Evolutionary conservation across 2,888 invertebrate species (phyloP).

Genomic region (Unio delphinus): DNA sequence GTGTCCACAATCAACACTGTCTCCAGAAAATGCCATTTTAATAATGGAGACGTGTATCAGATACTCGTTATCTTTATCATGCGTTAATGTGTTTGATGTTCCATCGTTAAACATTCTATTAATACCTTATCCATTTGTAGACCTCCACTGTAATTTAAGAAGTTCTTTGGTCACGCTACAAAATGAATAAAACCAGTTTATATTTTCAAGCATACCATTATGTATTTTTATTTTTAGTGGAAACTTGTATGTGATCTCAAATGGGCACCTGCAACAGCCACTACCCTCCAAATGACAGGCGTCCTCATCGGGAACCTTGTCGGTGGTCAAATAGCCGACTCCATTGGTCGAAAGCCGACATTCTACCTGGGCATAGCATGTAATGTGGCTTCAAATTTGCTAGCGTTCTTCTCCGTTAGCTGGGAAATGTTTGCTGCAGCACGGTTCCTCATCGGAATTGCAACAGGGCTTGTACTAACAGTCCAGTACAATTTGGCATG

Average conservation of each 20-base stretch:
- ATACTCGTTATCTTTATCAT: too few species aligned
- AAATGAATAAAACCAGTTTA: too few species aligned
- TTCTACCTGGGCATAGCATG: conserved; percentile 13
- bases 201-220: too few species aligned
- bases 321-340: conserved; percentile 30
- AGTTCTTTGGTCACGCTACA: too few species aligned
- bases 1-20: too few species aligned
- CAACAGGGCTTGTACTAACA: conserved; percentile 24
- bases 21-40: too few species aligned
- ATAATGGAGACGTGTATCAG: too few species aligned
- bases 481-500: conserved; percentile 16
- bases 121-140: too few species aligned
- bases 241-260: conserved; percentile 25
- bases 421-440: conserved; percentile 34
- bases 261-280: conserved; percentile 23
- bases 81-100: too few species aligned
- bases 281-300: conserved; percentile 32
- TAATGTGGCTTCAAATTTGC: conserved; percentile 11
- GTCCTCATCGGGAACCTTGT: conserved; percentile 26
- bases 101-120: too few species aligned
- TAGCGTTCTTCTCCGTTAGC: conserved; percentile 20
- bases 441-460: conserved; percentile 30
- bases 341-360: conserved; percentile 34
- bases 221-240: conserved; percentile 27
- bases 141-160: too few species aligned